phyloP scores from a whole-genome alignment of 1,140 invertebrate genomes.

The Ooceraea biroi region DNA sequence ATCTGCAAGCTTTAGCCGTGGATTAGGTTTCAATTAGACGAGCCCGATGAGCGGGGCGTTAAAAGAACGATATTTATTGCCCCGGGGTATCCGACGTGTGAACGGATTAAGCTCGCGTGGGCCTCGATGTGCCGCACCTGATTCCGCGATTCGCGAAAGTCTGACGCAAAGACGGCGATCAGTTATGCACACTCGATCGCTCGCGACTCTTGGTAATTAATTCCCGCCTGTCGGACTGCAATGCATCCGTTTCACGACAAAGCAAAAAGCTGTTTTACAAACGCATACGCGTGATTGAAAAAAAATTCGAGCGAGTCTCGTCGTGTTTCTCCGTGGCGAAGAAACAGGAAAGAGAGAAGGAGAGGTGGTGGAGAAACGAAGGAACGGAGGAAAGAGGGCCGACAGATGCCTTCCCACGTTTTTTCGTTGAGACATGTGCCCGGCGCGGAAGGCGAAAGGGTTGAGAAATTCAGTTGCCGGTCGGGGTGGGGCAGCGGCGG shows the following conservation, averaged over 20 bases:
- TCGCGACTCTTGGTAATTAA: not conserved
- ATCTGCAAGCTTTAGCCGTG: slow-evolving; percentile 76
- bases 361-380: slow-evolving; percentile 54
- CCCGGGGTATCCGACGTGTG: slow-evolving; percentile 52
- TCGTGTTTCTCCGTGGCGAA: slow-evolving; percentile 23
- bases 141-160: slow-evolving; percentile 49
- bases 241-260: not conserved
- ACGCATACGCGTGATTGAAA: slow-evolving; percentile 63
- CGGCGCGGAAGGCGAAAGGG: slow-evolving; percentile 80
- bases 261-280: slow-evolving; percentile 15
- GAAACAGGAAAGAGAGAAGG: slow-evolving; percentile 53
- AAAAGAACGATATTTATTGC: slow-evolving; percentile 80
- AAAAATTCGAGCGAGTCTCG: not conserved
- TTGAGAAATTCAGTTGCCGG: slow-evolving; percentile 80
- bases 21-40: slow-evolving; percentile 84
- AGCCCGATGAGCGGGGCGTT: slow-evolving; percentile 67
- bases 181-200: not conserved
- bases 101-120: slow-evolving; percentile 66
- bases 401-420: slow-evolving; percentile 84
- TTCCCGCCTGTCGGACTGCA: not conserved
- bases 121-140: slow-evolving; percentile 61
- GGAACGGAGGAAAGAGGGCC: slow-evolving; percentile 69
- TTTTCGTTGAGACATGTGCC: slow-evolving; percentile 84
- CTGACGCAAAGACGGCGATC: not conserved
- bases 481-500: slow-evolving; percentile 15